Percentiles rank a stretch among this genome's conserved stretches.
Evolutionary conservation across 2,888 invertebrate genomes (phyloP).

Genomic region (Drosophila koepferae): DNA sequence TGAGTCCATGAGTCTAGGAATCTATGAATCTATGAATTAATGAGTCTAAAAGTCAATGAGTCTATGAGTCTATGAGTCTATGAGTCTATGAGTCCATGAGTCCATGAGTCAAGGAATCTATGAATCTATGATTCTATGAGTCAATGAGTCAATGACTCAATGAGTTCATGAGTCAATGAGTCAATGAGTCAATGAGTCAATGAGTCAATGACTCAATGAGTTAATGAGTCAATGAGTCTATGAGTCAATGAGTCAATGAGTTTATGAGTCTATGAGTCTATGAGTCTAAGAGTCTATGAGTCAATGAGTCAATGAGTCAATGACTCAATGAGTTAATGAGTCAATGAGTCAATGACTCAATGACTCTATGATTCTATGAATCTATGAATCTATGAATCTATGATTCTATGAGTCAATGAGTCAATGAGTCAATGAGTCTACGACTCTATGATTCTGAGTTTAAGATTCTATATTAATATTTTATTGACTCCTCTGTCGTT

Average conservation of each 20-base stretch:
- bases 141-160: neutral
- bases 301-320: neutral
- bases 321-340: neutral
- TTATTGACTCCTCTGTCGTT: neutral
- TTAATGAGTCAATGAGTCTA: neutral
- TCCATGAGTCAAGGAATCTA: neutral
- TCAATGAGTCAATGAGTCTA: neutral
- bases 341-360: neutral
- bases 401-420: neutral
- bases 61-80: neutral
- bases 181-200: neutral
- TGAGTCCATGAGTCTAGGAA: neutral
- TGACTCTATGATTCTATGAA: too few species aligned
- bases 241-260: neutral
- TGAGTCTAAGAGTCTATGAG: too few species aligned
- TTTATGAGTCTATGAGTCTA: too few species aligned
- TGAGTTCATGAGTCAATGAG: neutral
- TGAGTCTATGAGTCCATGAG: neutral
- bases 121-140: neutral
- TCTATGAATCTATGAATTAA: neutral
- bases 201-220: neutral
- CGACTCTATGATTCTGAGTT: neutral
- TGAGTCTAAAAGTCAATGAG: neutral
- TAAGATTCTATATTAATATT: neutral
- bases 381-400: neutral